Base-by-base conservation (phyloP, 2,888 invertebrate species). In the Oligia latruncula region DNA sequence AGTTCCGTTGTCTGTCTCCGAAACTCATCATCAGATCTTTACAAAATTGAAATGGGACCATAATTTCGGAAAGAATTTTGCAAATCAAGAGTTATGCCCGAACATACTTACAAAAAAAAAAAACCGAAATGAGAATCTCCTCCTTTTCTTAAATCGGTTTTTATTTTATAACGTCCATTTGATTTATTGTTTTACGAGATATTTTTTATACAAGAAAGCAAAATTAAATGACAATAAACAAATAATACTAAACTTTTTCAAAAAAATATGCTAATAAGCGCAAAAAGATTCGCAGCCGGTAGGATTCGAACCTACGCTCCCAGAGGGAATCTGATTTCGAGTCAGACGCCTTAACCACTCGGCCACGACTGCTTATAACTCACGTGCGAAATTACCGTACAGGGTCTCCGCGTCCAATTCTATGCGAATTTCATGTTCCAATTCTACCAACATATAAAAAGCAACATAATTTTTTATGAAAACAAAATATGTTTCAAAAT, bases 281-380 rank as follows among this genome's bases (percentile, higher is more conserved):
- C 74, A 85, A 85, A 85, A 87, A 77, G 71, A 87, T 85, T 35
- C 98, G 98, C 98, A 98, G 98, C 97, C 98, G 98, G 98, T 98
- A 98, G 98, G 98, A 98, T 97, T 98, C 98, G 98, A 98, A 98
- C 98, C 98, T 98, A 98, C 98, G 98, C 98, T 98, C 98, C 98
- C 98, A 98, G 98, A 98, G 98, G 98, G 98, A 98, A 98, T 97
- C 97, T 97, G 97, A 98, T 98, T 98, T 98, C 97, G 97, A 98
- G 97, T 98, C 98, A 97, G 97, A 97, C 98, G 97, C 97, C 97
- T 97, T 97, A 97, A 97, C 97, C 97, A 97, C 97, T 97, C 97
- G 97, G 97, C 98, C 97, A 98, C 97, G 97, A 97, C 97, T 97
- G 97, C 97, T 93, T 90, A n/a, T 0, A 0, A 0, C 0, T 9